Evolutionary conservation across 2,888 invertebrate genomes (phyloP), one percentile per base, ranked within the genome.

Genomic region (Xylophagus ater): DNA sequence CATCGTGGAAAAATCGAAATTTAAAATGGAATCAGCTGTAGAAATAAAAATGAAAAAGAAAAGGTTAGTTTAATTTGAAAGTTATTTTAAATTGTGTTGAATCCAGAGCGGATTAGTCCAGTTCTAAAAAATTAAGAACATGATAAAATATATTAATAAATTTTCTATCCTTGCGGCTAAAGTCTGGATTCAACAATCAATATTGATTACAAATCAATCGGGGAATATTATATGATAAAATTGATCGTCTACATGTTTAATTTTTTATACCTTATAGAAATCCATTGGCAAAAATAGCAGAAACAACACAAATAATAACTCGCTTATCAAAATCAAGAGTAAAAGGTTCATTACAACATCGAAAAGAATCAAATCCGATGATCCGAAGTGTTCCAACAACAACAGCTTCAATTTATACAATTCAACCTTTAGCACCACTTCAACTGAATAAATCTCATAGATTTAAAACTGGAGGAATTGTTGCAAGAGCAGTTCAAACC

Each of bases 391-490:
- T 30, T 18, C 9, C 18, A 9, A 13, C 33, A 55, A 68, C 67
- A 58, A 58, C 65, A 49, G 48, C 59, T 25, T 68, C 65, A 12
- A 67, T 48, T 33, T 41, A 39, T n/a, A 34, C 47, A 24, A 37
- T 28, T 24, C 34, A 32, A 17, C 43, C 34, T 34, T 23, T 30
- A 47, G 33, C 34, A 45, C 39, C 38, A 34, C 37, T 24, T 36
- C 21, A 38, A 42, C 43, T 38, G 47, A 39, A 39, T 38, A 37
- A 44, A 43, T 30, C n/a, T n/a, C 50, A 45, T 41, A 70, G 70
- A 44, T 78, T 78, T 51, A 71, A 72, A 51, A 74, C 74, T 48
- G 65, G 72, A 42, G 74, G 73, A 14, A 64, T 73, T 44, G 72
- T 78, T 1, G 72, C 75, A 19, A 72, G 75, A 9, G 73, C 75